phyloP scores from a whole-genome alignment of 2,113 vertebrate species.

The Stigmatopora nigra region DNA sequence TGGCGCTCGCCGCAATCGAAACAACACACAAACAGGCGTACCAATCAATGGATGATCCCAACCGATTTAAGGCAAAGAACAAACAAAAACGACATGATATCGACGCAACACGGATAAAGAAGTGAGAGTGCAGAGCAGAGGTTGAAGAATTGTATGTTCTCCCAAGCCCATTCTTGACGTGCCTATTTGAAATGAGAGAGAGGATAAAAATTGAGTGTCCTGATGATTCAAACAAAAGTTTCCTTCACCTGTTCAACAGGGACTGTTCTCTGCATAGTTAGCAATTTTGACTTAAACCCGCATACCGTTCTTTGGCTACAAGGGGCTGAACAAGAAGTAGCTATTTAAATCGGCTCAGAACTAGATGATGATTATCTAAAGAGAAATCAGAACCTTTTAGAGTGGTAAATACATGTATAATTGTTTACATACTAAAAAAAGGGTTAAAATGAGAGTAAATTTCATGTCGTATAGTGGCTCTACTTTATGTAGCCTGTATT shows the following conservation, averaged over 20 bases:
- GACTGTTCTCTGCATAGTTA: slow-evolving; percentile 89
- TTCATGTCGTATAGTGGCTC: slow-evolving; percentile 79
- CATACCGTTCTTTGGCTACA: slow-evolving; percentile 78
- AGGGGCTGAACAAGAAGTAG: slow-evolving; percentile 83
- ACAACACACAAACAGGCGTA: slow-evolving; percentile 54
- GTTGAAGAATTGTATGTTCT: slow-evolving; percentile 63
- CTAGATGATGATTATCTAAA: slow-evolving; percentile 82
- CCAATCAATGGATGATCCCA: slow-evolving; percentile 60
- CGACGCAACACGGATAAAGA: slow-evolving; percentile 64
- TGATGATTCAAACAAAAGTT: slow-evolving; percentile 78
- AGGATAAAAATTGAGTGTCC: slow-evolving; percentile 73
- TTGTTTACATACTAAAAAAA: slow-evolving; percentile 97
- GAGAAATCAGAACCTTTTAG: slow-evolving; percentile 84
- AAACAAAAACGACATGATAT: slow-evolving; percentile 53
- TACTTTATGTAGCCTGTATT: slow-evolving; percentile 99
- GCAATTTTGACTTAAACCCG: slow-evolving; percentile 85
- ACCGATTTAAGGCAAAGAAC: slow-evolving; percentile 61
- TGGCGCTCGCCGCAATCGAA: slow-evolving; percentile 55
- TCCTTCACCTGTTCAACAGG: slow-evolving; percentile 81
- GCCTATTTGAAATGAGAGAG: slow-evolving; percentile 79
- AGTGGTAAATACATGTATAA: slow-evolving; percentile 96
- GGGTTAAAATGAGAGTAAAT: slow-evolving; percentile 80
- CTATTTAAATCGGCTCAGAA: slow-evolving; percentile 86
- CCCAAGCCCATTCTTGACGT: slow-evolving; percentile 75
- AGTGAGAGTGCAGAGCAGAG: slow-evolving; percentile 54